Evolutionary conservation across 1,140 invertebrate genomes (phyloP), one percentile per base, ranked within the genome.

Genomic region (Micrasema minimum): DNA sequence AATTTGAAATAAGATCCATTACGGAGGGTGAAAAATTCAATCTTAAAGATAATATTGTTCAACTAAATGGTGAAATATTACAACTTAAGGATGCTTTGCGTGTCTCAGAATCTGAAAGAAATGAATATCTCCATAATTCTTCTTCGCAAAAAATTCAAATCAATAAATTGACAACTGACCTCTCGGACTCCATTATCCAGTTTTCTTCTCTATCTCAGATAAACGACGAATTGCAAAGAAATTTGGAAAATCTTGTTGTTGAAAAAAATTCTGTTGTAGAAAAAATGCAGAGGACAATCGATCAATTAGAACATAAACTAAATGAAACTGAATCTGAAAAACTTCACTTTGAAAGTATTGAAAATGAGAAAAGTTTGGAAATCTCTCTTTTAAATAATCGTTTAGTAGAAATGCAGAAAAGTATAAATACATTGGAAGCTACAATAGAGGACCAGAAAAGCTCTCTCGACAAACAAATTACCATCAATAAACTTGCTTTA

Each of bases 141-240:
- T 43, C 23, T n/a, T 12, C 14, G 12, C 41, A 62, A 26, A 62
- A 23, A 43, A 43, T 38, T 12, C 16, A 45, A 46, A 23, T 62
- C n/a, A 38, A 43, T 22, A 45, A 45, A 20, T 31, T 59, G 55
- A 59, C 31, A 16, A 35, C 18, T 38, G 55, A 59, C 35, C 26
- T 59, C 2, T 6, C 7, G 3, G 55, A 59, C 14, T 7, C n/a
- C 18, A 41, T 16, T 41, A 18, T 38, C n/a, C 55, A 59, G 55
- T 41, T 37, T 20, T 59, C 55, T 20, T 38, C 31, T 12, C 12
- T 64, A 22, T 46, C 38, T 45, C 18, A 46, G 5, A 64, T 45
- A 2, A 64, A 64, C 14, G 69, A 71, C 31, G 69, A 71, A 20
- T 37, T 66, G 12, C 22, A 57, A 18, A 53, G 23, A 31, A 65